Base-by-base conservation (phyloP, 2,113 vertebrate genomes). In the Cephalopterus ornatus region DNA sequence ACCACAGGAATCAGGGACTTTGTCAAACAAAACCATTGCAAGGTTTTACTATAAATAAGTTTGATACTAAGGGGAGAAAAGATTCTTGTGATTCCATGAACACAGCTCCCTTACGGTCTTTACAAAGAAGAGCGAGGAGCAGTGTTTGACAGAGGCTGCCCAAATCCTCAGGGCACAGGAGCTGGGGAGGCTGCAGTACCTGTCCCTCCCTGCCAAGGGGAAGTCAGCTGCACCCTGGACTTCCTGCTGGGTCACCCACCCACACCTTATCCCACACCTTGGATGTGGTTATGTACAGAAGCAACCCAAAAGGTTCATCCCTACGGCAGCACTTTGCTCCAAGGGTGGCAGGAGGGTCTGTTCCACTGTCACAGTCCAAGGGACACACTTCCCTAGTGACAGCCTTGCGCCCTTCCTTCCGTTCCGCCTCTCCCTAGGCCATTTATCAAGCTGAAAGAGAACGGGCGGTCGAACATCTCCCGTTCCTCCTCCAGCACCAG, bases 401-500 rank as follows among this genome's bases (percentile, higher is more conserved):
- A 55, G 8, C 61, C 37, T 0, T 6, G 2, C 35, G 59, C 47
- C 35, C 75, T 66, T 30, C 12, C 5, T 32, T 83, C 28, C 30
- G 27, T 53, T 47, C 80, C 10, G 1, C 74, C 47, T 75, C 61
- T 88, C 63, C 21, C 55, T 77, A 99, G 99, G 97, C 97, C 97
- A 1, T 98, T 98, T 44, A 84, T 98, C 11, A 99, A 98, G 93
- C 97, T 99, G 97, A 99, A 99, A 97, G 99, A 99, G 94, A 99
- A 98, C 1, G 98, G 98, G 76, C 97, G 98, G 14, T 97, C 98
- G 6, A 99, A 99, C 98, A 99, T 99, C 87, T 99, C 99, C 65
- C 98, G 98, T 33, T 99, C 99, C 1, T 99, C 99, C 14, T 99
- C 99, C 18, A 99, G 99, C 97, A 99, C 98, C 95, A 99, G 99